Evolutionary conservation across 2,113 vertebrate genomes (phyloP).

Genomic region (Silurus meridionalis): DNA sequence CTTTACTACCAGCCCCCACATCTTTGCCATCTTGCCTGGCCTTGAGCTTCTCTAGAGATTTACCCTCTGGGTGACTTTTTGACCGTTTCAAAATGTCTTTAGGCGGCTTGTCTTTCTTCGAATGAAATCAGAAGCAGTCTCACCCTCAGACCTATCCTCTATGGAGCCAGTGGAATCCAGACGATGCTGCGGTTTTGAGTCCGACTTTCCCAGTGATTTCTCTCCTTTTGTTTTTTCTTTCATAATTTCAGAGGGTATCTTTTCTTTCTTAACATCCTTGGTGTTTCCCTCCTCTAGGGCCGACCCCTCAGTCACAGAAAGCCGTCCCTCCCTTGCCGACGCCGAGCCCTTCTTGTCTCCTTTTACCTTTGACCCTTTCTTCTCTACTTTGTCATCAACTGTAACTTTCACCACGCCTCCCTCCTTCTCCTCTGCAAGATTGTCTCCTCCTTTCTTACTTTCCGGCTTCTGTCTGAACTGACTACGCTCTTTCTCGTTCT

Average conservation of each 20-base stretch:
- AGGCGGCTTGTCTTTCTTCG: constrained; percentile 77
- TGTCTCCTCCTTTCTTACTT: constrained; percentile 67
- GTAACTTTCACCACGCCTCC: constrained; percentile 68
- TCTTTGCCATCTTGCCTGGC: constrained; percentile 78
- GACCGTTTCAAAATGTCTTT: constrained; percentile 79
- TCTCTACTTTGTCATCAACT: constrained; percentile 83
- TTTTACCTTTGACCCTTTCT: constrained; percentile 80
- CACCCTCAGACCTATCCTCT: constrained; percentile 83
- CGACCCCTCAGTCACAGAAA: constrained; percentile 67
- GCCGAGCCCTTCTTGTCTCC: constrained; percentile 78
- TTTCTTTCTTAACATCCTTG: constrained; percentile 73
- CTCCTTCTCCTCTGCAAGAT: constrained; percentile 69
- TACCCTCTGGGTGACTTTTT: constrained; percentile 81
- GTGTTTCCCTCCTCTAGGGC: constrained; percentile 69
- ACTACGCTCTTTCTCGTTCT: constrained; percentile 84
- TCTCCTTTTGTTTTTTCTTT: constrained; percentile 76
- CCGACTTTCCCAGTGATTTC: constrained; percentile 71
- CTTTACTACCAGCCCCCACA: constrained; percentile 68
- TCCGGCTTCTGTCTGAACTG: constrained; percentile 81
- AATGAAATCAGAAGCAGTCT: constrained; percentile 71
- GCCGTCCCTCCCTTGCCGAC: constrained; percentile 74
- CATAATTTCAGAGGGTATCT: constrained; percentile 67
- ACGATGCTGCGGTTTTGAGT: constrained; percentile 77
- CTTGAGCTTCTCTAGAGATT: constrained; percentile 75
- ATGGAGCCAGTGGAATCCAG: constrained; percentile 75